A percentile compares a stretch with the other conserved stretches of the same genome.
These are phyloP conservation scores for Bombus huntii DNA, from an alignment of 1,140 invertebrate genomes.

Conservation along the genomic window DNA sequence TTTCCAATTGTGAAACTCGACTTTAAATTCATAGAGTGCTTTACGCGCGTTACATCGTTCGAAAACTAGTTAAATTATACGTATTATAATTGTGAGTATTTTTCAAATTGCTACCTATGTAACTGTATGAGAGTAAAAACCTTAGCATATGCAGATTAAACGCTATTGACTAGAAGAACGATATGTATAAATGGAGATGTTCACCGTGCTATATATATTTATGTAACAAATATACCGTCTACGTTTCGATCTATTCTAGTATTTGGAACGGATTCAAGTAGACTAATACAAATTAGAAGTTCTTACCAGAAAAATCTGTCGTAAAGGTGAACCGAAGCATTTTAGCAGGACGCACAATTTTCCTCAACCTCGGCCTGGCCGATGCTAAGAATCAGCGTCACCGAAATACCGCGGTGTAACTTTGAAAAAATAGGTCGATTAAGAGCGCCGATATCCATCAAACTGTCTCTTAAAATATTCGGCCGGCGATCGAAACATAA, in stretches of 20 bases:
- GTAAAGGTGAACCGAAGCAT: neutral
- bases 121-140: neutral
- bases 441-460: slow-evolving; percentile 18
- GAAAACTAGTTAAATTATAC: neutral
- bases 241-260: slow-evolving; percentile 28
- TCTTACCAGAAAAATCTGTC: slow-evolving; percentile 17
- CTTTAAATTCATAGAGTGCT: too few relatives aligned
- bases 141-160: too few relatives aligned
- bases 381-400: slow-evolving; percentile 1
- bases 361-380: neutral
- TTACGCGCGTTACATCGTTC: neutral
- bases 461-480: slow-evolving; percentile 42
- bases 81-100: neutral
- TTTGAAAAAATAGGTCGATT: slow-evolving; percentile 37
- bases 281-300: slow-evolving; percentile 23
- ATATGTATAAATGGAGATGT: slow-evolving; percentile 1
- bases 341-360: neutral
- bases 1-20: too few relatives aligned
- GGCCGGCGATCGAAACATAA: slow-evolving; percentile 26
- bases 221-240: neutral
- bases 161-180: too few relatives aligned
- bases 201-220: neutral
- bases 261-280: slow-evolving; percentile 9
- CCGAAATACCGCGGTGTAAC: neutral
- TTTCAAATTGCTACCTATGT: neutral